These are phyloP conservation scores for Haemorhous mexicanus DNA, from an alignment of 2,113 vertebrate species.

Conservation along the genomic window DNA sequence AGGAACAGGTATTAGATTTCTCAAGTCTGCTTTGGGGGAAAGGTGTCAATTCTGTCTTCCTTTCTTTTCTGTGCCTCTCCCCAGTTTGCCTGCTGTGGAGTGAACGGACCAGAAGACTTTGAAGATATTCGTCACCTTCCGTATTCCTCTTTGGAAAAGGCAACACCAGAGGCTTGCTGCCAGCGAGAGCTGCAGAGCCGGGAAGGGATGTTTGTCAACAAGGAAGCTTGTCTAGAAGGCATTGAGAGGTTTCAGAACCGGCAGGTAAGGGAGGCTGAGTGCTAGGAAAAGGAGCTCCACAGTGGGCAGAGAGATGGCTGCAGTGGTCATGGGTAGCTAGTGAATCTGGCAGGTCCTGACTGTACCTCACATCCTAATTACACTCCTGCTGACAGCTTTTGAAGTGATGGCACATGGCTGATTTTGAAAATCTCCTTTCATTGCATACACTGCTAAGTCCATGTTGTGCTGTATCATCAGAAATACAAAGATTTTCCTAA, in stretches of 20 bases:
- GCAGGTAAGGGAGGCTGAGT: conserved; percentile 67
- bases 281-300: not conserved
- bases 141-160: conserved; percentile 51
- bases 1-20: not conserved
- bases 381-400: not conserved
- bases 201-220: conserved; percentile 67
- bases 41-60: not conserved
- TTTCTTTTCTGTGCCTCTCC: not conserved
- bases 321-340: not conserved
- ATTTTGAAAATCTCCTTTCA: not conserved
- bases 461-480: not conserved
- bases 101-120: conserved; percentile 89
- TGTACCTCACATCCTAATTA: not conserved
- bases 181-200: conserved; percentile 73
- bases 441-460: not conserved
- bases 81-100: conserved; percentile 93
- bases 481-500: not conserved
- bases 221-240: conserved; percentile 80
- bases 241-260: conserved; percentile 78
- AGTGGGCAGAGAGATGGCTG: not conserved
- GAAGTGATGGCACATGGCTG: not conserved
- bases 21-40: not conserved
- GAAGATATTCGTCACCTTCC: conserved; percentile 73
- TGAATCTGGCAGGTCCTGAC: not conserved
- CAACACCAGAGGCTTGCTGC: conserved; percentile 86